Base-by-base conservation (phyloP, 2,797 vertebrate species). In the Girardinus metallicus region DNA sequence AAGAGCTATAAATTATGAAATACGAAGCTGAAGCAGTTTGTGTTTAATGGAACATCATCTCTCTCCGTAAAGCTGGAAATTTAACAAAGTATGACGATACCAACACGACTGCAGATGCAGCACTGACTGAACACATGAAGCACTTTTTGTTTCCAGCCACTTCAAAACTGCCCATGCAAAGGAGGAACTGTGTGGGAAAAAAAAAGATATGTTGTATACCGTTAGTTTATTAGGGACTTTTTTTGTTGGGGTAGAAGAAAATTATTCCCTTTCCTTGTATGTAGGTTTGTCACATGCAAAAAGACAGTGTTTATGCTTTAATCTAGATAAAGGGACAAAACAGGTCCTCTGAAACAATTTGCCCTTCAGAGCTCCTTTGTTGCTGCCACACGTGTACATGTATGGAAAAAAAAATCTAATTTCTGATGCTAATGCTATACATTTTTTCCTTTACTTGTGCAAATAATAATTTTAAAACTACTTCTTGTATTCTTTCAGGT, bases 1-100 rank as follows among this genome's bases (percentile, higher is more conserved):
- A 46, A 73, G 23, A 73, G 84, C 75, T 73, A 81, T 92, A 88
- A 93, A 91, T 84, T 51, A 83, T 85, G 74, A 81, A 83, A 83
- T 84, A 85, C 85, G 80, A 82, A 83, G 73, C 77, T 57, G 70
- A 79, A 87, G 51, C 81, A 29, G 49, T 84, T 94, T 70, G 70
- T 47, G 84, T 84, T 80, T 81, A 82, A 83, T 80, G 85, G 79
- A 78, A 74, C 41, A 57, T 83, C 81, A 86, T 86, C 80, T 71
- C 79, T 83, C 75, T 80, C 21, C 46, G 74, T 77, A 12, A 39
- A 60, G 75, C 81, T 41, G 82, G 80, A 85, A 82, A 66, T 23
- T 83, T 81, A 90, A 39, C 74, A 53, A 51, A 36, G 85, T 72
- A 73, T 34, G 83, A 83, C 9, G 13, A 77, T 75, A 49, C 73